Base-by-base conservation (phyloP, 2,888 invertebrate species). In the Philhelius pedissequus region DNA sequence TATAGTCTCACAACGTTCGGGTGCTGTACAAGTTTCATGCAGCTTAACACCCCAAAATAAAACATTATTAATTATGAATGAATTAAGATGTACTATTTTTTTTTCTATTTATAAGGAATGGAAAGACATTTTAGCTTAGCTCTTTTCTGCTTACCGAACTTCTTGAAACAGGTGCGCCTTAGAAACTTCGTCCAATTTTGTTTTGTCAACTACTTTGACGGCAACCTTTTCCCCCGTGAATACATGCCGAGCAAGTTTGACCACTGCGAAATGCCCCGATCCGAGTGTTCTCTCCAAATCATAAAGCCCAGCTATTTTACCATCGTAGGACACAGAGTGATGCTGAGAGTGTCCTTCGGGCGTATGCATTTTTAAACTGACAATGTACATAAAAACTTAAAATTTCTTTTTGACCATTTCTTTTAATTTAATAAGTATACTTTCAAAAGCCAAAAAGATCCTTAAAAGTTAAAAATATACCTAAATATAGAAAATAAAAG, bases 11-110 rank as follows among this genome's bases (percentile, higher is more conserved):
- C 99, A 45, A 99, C 99, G 93, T 99, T 98, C 35, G 99, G 99
- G 93, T 99, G 99, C 91, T 99, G 99, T 56, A 99, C 99, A 88
- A 99, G 93, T 92, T 99, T 99, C 99, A 99, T 99, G 92, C 99
- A 99, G 87, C 98, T 94, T 45, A 80, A 54, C 48, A 69, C 27
- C 48, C n/a, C 30, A n/a, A 68, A 9, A 74, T 22, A 60, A 70
- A 40, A 76, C 35, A 22, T 20, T n/a, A 48, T 40, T 52, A 62
- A 48, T 48, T 22, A 68, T 60, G 22, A 50, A 35, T 13, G 30
- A 58, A 71, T 69, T 15, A 20, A 30, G 70, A 38, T 38, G 6
- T 74, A 58, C 3, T 69, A 22, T 15, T 20, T 54, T 4, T 3
- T 11, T 54, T 18, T 82, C 62, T 66, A 74, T 68, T 78, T 62